Conservation (phyloP, 2,113 vertebrate species). For the Symphodus melops region DNA sequence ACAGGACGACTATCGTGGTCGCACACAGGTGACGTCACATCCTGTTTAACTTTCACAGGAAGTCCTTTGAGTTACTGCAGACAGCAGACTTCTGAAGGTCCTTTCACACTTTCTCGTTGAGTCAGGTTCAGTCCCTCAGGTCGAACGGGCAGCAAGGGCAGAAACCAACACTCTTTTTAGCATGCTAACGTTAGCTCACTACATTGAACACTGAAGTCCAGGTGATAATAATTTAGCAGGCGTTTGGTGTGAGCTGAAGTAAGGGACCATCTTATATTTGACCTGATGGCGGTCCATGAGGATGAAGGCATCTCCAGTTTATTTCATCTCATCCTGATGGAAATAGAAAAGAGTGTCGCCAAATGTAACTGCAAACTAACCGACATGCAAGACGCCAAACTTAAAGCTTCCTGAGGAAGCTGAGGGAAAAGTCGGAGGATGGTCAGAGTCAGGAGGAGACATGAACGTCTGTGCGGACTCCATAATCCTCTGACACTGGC, state of each 20-base stretch:
- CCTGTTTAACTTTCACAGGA: not conserved
- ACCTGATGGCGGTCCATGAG: too few relatives aligned
- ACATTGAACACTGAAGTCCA: not conserved
- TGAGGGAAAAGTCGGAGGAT: not conserved
- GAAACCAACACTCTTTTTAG: too few relatives aligned
- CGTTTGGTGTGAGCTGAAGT: too few relatives aligned
- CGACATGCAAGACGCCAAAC: not conserved
- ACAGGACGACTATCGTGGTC: constrained; percentile 89
- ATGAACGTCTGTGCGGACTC: not conserved
- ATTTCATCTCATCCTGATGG: not conserved
- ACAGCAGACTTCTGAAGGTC: not conserved
- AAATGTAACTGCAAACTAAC: not conserved
- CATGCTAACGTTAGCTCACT: not conserved
- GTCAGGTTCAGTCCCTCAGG: too few relatives aligned
- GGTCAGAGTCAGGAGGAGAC: too few relatives aligned
- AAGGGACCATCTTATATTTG: too few relatives aligned
- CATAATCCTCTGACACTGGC: not conserved
- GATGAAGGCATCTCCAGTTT: too few relatives aligned
- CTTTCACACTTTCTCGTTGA: too few relatives aligned
- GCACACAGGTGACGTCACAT: constrained; percentile 87
- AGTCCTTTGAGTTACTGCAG: not conserved
- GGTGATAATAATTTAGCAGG: too few relatives aligned
- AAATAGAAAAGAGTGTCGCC: not conserved
- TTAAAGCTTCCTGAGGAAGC: not conserved
- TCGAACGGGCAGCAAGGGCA: too few relatives aligned